Conservation (phyloP, 2,797 vertebrate genomes). For the Chaenodraco wilsoni region DNA sequence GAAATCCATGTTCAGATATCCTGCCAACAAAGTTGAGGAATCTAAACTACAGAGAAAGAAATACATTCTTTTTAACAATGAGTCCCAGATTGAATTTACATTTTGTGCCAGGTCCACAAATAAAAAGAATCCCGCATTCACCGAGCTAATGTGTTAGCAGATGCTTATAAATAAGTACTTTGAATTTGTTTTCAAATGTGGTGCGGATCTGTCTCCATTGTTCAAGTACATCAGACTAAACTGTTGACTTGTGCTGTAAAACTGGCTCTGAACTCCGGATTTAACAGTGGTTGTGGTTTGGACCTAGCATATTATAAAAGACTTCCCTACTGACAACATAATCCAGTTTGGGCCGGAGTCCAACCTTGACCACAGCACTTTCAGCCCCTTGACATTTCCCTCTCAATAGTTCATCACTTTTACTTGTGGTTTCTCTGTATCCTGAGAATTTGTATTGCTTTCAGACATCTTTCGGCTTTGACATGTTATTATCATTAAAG, state of each 20-base stretch:
- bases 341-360: slow-evolving; percentile 19
- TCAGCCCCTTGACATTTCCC: slow-evolving; percentile 20
- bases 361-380: slow-evolving; percentile 44
- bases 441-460: not conserved
- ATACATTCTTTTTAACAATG: slow-evolving; percentile 1
- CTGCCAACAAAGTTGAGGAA: slow-evolving; percentile 19
- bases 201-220: not conserved
- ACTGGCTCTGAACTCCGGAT: slow-evolving; percentile 36
- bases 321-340: slow-evolving; percentile 54
- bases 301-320: slow-evolving; percentile 34
- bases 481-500: too few relatives aligned
- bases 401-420: not conserved
- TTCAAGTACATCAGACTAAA: slow-evolving; percentile 27
- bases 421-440: not conserved
- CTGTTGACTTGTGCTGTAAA: slow-evolving; percentile 27
- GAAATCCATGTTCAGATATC: slow-evolving; percentile 38
- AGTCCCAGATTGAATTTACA: not conserved
- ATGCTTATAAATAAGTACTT: not conserved
- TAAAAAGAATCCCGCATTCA: too few relatives aligned
- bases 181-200: not conserved
- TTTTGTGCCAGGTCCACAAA: not conserved
- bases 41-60: not conserved
- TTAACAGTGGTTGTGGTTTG: slow-evolving; percentile 48
- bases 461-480: not conserved
- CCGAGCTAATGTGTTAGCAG: not conserved